These are phyloP conservation scores for Daktulosphaira vitifoliae DNA, from an alignment of 1,140 invertebrate genomes.

Conservation along the genomic window DNA sequence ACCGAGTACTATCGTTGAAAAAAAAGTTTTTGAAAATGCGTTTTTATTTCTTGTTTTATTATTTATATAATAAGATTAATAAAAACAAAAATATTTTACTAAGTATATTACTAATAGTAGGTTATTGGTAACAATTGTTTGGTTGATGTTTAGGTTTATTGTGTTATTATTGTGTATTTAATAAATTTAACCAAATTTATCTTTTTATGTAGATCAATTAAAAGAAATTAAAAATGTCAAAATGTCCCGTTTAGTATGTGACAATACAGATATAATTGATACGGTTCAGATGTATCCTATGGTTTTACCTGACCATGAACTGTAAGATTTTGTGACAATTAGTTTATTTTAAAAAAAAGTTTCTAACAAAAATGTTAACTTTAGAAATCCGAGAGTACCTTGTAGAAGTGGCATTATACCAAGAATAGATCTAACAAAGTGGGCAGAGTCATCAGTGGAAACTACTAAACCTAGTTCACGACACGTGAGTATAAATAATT, in stretches of 20 bases:
- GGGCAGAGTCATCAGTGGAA: constrained; percentile 55
- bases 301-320: constrained; percentile 81
- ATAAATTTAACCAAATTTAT: too few relatives aligned
- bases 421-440: constrained; percentile 75
- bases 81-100: too few relatives aligned
- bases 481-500: background rate
- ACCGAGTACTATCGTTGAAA: too few relatives aligned
- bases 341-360: background rate
- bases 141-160: too few relatives aligned
- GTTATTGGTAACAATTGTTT: too few relatives aligned
- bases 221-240: constrained; percentile 78
- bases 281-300: constrained; percentile 90
- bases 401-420: constrained; percentile 78
- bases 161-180: too few relatives aligned
- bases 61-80: too few relatives aligned
- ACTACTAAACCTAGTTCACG: background rate
- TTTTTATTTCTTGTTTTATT: too few relatives aligned
- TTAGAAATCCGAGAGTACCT: constrained; percentile 73
- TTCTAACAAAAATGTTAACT: background rate
- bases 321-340: constrained; percentile 55
- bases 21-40: too few relatives aligned
- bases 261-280: constrained; percentile 87
- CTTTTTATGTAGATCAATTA: constrained; percentile 63
- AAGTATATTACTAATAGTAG: too few relatives aligned
- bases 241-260: constrained; percentile 82